phyloP scores from a whole-genome alignment of 2,888 invertebrate species.

The Deilephila elpenor region DNA sequence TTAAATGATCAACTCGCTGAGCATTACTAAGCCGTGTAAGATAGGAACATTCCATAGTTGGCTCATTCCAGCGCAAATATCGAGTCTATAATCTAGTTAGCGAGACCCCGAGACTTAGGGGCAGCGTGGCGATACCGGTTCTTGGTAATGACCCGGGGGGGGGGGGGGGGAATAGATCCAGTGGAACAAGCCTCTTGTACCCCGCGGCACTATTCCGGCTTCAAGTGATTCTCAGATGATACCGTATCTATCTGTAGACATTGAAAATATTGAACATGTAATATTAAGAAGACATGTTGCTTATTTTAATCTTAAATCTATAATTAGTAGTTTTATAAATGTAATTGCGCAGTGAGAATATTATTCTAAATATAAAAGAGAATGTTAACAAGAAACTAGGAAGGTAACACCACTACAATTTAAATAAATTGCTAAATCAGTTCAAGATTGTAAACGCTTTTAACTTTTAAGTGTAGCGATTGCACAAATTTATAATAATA shows the following conservation, averaged over 20 bases:
- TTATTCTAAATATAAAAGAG: too few relatives aligned
- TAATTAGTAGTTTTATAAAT: neutral
- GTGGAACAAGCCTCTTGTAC: conserved; percentile 44
- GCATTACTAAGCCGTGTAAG: neutral
- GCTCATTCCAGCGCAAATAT: conserved; percentile 18
- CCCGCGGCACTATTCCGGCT: conserved; percentile 45
- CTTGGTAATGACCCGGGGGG: conserved; percentile 37
- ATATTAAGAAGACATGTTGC: neutral
- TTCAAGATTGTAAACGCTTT: too few relatives aligned
- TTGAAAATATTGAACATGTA: neutral
- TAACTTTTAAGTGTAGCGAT: neutral
- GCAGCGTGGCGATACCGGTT: conserved; percentile 64
- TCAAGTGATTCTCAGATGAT: conserved; percentile 69
- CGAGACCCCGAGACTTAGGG: conserved; percentile 48
- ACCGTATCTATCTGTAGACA: conserved; percentile 23
- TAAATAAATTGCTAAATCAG: too few relatives aligned
- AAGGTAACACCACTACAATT: too few relatives aligned
- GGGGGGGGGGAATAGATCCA: neutral
- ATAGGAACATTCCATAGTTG: conserved; percentile 5
- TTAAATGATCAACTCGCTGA: neutral
- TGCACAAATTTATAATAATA: conserved; percentile 6
- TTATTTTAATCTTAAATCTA: neutral
- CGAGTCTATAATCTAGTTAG: conserved; percentile 71
- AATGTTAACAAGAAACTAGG: too few relatives aligned
- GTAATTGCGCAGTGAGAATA: too few relatives aligned